These are phyloP conservation scores for Eulemur macaco DNA, from an alignment of 2,113 vertebrate genomes.

Conservation along the genomic window DNA sequence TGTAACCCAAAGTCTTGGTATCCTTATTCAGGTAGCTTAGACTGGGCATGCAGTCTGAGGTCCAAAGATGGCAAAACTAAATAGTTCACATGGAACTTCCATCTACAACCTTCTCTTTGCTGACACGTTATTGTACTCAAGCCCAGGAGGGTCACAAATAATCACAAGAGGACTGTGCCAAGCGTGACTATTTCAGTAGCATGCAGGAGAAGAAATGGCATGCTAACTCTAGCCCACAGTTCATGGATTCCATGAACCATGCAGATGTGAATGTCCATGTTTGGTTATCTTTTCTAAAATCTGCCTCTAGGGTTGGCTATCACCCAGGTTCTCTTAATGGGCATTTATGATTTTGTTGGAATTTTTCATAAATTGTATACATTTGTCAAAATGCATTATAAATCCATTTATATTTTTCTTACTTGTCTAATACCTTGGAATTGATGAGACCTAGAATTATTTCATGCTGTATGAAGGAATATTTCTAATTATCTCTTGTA, in stretches of 20 bases:
- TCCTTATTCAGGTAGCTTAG: neutral
- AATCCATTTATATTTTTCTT: neutral
- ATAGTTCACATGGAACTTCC: neutral
- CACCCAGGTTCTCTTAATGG: neutral
- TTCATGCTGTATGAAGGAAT: neutral
- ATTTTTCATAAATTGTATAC: neutral
- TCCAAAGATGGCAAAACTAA: neutral
- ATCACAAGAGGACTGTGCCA: accelerated
- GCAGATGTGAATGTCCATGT: neutral
- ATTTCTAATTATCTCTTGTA: neutral
- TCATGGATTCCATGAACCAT: neutral
- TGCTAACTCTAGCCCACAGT: no score
- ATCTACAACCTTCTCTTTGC: neutral
- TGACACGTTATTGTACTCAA: neutral
- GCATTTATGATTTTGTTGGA: neutral
- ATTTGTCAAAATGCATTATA: neutral
- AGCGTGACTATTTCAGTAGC: neutral
- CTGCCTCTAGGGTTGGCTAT: neutral
- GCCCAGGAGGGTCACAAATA: neutral
- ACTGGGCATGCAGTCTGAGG: neutral
- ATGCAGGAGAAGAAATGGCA: neutral
- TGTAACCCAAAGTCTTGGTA: neutral
- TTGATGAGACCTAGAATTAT: neutral
- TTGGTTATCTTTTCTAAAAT: neutral
- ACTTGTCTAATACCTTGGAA: neutral